Evolutionary conservation across 2,888 invertebrate species (phyloP).

Genomic region (Cephonodes hylas): DNA sequence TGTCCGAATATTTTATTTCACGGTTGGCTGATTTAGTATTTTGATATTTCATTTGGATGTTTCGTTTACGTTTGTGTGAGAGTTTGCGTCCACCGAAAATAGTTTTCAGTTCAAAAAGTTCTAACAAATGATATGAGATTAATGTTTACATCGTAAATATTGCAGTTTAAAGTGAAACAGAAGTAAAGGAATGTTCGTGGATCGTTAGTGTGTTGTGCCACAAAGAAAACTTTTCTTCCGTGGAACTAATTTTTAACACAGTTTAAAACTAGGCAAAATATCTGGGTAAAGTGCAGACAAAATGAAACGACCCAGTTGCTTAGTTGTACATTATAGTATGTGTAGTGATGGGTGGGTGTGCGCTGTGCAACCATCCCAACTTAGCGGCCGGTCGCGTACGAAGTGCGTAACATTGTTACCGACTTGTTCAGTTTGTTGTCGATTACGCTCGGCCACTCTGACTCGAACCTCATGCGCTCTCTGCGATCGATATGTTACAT

Average conservation of each 20-base stretch:
- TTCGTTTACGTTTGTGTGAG: too few relatives aligned
- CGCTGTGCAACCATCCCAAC: not conserved
- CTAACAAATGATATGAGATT: too few relatives aligned
- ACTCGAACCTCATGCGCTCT: not conserved
- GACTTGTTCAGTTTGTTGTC: constrained; percentile 27
- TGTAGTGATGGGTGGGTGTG: not conserved
- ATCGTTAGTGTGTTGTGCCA: too few relatives aligned
- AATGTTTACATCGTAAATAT: too few relatives aligned
- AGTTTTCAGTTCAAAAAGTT: too few relatives aligned
- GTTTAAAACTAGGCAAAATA: not conserved
- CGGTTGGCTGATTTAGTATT: not conserved
- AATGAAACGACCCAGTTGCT: not conserved
- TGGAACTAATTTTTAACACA: not conserved
- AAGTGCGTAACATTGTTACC: constrained; percentile 39
- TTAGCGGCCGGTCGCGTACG: constrained; percentile 16
- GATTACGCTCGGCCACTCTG: constrained; percentile 11
- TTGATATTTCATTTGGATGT: not conserved
- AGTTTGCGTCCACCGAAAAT: too few relatives aligned
- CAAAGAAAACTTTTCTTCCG: too few relatives aligned
- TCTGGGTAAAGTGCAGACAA: too few relatives aligned
- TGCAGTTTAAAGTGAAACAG: too few relatives aligned
- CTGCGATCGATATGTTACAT: not conserved
- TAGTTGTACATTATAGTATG: not conserved
- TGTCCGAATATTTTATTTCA: not conserved
- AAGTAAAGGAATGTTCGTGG: too few relatives aligned